Percentiles rank a stretch among this genome's conserved stretches.
Conservation (phyloP, 2,113 vertebrate genomes). For the Atlantisia rogersi region DNA sequence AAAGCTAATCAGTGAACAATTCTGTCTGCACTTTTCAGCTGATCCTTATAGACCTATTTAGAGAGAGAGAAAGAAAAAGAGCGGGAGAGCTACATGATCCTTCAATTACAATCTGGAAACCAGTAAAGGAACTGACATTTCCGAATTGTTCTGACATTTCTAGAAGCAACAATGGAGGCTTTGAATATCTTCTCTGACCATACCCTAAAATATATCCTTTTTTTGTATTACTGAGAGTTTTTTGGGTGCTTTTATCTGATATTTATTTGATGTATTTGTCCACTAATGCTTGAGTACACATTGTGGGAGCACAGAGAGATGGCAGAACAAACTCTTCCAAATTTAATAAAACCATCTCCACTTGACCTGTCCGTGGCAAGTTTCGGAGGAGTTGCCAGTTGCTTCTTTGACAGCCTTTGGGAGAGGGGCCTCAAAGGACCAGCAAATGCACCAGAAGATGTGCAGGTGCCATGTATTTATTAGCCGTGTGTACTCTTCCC, state of each 20-base stretch:
- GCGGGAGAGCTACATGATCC: constrained; percentile 46
- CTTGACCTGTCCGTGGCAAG: background rate
- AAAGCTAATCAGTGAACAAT: constrained; percentile 59
- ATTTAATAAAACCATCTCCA: background rate
- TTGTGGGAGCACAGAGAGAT: background rate
- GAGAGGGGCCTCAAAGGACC: background rate
- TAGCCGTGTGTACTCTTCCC: background rate
- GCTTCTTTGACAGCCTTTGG: background rate
- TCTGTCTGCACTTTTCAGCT: constrained; percentile 58
- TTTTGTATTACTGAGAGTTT: background rate
- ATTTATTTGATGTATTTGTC: constrained; percentile 27
- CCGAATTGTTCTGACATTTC: constrained; percentile 51
- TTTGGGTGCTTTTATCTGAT: constrained; percentile 37
- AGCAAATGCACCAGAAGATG: background rate
- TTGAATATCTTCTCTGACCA: constrained; percentile 34
- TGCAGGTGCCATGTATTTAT: background rate
- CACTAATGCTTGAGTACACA: background rate
- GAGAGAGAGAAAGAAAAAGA: constrained; percentile 34
- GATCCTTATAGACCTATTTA: constrained; percentile 60
- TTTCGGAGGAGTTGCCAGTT: background rate
- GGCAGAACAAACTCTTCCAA: background rate
- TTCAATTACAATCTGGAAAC: constrained; percentile 49
- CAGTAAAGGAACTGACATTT: constrained; percentile 47
- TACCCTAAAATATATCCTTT: constrained; percentile 12
- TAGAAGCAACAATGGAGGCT: constrained; percentile 29